Percentiles rank a stretch among this genome's conserved stretches.
Evolutionary conservation across 2,797 vertebrate genomes (phyloP).

Genomic region (Spinibarbus caldwelli): DNA sequence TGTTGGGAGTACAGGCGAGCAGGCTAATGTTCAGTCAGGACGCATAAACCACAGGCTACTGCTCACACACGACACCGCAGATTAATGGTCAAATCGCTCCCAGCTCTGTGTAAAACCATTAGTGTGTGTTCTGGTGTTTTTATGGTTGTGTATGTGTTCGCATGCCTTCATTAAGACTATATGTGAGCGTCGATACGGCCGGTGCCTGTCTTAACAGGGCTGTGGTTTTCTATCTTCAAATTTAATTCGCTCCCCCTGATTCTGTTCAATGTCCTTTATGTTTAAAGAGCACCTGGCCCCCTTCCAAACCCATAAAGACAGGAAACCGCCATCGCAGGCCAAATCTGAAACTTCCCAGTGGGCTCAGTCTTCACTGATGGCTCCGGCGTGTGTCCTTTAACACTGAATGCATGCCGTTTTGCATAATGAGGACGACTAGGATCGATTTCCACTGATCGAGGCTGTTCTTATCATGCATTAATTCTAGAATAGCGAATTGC

Average conservation of each 20-base stretch:
- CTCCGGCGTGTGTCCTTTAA: not conserved
- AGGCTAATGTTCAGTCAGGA: constrained; percentile 40
- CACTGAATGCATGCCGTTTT: constrained; percentile 27
- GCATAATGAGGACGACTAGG: constrained; percentile 33
- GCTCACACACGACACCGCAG: constrained; percentile 37
- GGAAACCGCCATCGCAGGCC: constrained; percentile 65
- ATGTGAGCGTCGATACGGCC: not conserved
- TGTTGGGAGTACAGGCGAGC: constrained; percentile 3
- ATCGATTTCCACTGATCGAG: constrained; percentile 41
- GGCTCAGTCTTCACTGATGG: not conserved
- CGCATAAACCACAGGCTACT: constrained; percentile 38
- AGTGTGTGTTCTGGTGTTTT: constrained; percentile 17
- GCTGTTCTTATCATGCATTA: constrained; percentile 27
- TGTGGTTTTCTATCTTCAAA: constrained; percentile 61
- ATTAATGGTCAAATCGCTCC: constrained; percentile 43
- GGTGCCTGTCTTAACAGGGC: constrained; percentile 55
- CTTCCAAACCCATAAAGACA: constrained; percentile 38
- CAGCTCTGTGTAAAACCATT: constrained; percentile 11
- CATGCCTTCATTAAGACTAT: constrained; percentile 56
- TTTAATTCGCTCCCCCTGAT: constrained; percentile 67
- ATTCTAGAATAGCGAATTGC: not conserved
- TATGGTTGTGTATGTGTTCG: constrained; percentile 31
- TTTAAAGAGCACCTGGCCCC: constrained; percentile 28
- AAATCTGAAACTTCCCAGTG: constrained; percentile 55
- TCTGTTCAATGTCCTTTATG: constrained; percentile 58